Base-by-base conservation (phyloP, 2,113 vertebrate genomes). In the Nyctibius bracteatus region DNA sequence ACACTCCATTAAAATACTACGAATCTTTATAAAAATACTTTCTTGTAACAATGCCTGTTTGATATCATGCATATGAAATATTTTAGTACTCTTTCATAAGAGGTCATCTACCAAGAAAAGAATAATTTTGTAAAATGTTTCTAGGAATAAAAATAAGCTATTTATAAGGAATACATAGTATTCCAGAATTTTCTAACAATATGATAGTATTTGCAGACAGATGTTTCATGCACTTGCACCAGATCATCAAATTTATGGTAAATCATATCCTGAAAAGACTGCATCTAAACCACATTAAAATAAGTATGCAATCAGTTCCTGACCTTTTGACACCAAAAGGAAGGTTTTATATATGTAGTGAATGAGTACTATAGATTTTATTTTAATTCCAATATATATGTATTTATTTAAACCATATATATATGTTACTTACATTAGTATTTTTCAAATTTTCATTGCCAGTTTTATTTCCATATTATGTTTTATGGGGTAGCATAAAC, bases 271-370 rank as follows among this genome's bases (percentile, higher is more conserved):
- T 86, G 65, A 94, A 84, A 81, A 88, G 23, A 73, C 9, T 68
- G 7, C 31, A 65, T 78, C 71, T 83, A 91, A 81, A 61, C 52
- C 79, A 54, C 24, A 54, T 83, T 94, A 71, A 88, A 95, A 92
- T 94, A 91, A 95, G 94, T 95, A 95, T 51, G 22, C 27, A 92
- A 82, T 88, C 74, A 63, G 81, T 62, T 75, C 51, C 37, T 84
- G 88, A 90, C 66, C 66, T 93, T 79, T 71, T 70, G 70, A 88
- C 67, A 79, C 84, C 24, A 51, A 88, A 89, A 94, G 23, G 68
- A 94, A 94, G 43, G 22, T 0, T 94, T 94, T 86, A 59, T 71
- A 43, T 74, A 70, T 15, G 7, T 58, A 81, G 4, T 67, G 65
- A 95, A 91, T 81, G 18, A 81, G 9, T 58, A 46, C 8, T 81